Percentiles rank a stretch among this genome's conserved stretches.
phyloP scores from a whole-genome alignment of 2,113 vertebrate species.

The Sinosuthora webbiana region DNA sequence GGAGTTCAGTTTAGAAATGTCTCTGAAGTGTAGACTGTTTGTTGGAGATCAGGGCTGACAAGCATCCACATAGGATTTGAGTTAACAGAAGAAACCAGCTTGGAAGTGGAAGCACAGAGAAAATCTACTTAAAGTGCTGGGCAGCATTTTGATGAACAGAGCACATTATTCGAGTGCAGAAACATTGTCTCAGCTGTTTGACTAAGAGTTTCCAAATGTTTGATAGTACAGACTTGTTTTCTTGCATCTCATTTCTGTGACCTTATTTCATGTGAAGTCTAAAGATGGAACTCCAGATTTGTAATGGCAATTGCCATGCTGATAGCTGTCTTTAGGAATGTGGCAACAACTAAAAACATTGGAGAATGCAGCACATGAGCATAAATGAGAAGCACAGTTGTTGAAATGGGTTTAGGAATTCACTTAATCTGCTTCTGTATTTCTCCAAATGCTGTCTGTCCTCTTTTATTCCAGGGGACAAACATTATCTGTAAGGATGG shows the following conservation, averaged over 20 bases:
- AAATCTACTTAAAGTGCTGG: background rate
- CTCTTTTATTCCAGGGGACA: background rate
- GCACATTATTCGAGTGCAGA: background rate
- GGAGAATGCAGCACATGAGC: background rate
- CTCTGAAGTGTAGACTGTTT: background rate
- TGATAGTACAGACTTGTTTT: background rate
- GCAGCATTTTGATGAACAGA: background rate
- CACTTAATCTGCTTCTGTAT: background rate
- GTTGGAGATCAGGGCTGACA: background rate
- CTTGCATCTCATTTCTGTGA: background rate
- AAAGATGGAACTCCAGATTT: background rate
- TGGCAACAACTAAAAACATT: background rate
- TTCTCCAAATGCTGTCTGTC: background rate
- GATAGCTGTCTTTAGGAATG: slow-evolving; percentile 15
- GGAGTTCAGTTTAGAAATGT: background rate
- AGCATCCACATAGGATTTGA: background rate
- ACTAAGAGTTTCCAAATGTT: slow-evolving; percentile 45
- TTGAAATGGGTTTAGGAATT: background rate
- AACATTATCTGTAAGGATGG: background rate
- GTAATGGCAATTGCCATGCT: background rate
- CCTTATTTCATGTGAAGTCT: background rate
- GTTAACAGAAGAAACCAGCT: background rate
- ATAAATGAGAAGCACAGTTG: background rate
- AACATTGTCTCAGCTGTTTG: slow-evolving; percentile 36
- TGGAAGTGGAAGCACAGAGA: background rate